Evolutionary conservation across 2,797 vertebrate genomes (phyloP), one percentile per base, ranked within the genome.

Genomic region (Poecilia gillii): DNA sequence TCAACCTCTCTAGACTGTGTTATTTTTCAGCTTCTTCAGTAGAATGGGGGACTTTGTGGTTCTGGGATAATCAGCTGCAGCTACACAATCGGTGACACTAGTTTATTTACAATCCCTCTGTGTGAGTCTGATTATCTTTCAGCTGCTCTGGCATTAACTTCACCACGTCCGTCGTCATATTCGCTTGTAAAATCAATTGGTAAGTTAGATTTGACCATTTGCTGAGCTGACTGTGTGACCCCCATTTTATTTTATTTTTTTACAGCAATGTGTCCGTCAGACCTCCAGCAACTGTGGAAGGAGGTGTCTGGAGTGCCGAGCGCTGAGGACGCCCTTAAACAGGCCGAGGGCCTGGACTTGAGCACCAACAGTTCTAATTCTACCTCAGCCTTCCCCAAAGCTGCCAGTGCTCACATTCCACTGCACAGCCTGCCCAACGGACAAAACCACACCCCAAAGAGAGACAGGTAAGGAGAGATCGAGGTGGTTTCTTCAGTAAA

Each of bases 281-380:
- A 99, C 95, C 96, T 99, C 89, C 98, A 99, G 90, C 98, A 99
- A 96, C 96, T 99, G 87, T 98, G 98, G 97, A 99, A 99, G 95
- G 98, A 99, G 47, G 97, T 99, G 93, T 96, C 97, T 0, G 95
- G 97, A 0, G 88, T 97, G 88, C 97, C 94, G 89, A 97, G 96
- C 59, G 95, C 96, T 0, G 98, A 99, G 92, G 98, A 99, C 90
- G 95, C 96, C 93, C 94, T 97, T 83, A 99, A 99, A 93, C 97
- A 98, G 91, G 94, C 92, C 89, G 98, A 99, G 93, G 97, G 97
- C 93, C 97, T 99, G 84, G 98, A 99, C 96, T 96, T 99, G 95
- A 97, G 96, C 91, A 98, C 97, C 97, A 97, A 96, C 91, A 97
- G 97, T 94, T 96, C 97, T 93, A 98, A 98, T 92, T 96, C 98